Evolutionary conservation across 2,797 vertebrate genomes (phyloP).

Genomic region (Brachymystax lenok): DNA sequence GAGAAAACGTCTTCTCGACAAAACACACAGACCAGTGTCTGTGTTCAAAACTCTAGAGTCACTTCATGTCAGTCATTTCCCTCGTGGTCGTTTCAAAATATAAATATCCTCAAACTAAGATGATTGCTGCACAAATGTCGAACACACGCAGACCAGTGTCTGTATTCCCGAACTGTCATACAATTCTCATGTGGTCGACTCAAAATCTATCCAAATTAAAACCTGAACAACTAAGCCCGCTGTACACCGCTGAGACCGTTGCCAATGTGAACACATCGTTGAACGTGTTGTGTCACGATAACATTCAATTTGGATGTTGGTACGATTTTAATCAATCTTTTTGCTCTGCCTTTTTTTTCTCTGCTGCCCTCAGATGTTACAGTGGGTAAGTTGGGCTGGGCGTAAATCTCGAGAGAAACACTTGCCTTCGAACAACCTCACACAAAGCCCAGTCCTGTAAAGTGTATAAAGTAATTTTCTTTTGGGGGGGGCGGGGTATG

Average conservation of each 20-base stretch:
- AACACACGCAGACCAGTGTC: not conserved
- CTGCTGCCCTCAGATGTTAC: constrained; percentile 51
- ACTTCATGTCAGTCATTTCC: not conserved
- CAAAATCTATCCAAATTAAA: not conserved
- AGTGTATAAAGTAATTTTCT: too few species aligned
- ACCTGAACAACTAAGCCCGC: not conserved
- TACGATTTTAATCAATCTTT: not conserved
- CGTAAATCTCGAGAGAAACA: not conserved
- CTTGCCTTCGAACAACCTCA: not conserved
- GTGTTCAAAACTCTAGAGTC: not conserved
- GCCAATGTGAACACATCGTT: not conserved
- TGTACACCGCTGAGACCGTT: not conserved
- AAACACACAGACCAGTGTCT: constrained; percentile 4
- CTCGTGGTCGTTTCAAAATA: not conserved
- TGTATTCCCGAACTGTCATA: not conserved
- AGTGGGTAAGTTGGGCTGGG: not conserved
- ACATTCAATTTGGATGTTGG: too few species aligned
- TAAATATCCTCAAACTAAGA: not conserved
- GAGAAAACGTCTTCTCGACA: not conserved
- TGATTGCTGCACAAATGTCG: too few species aligned
- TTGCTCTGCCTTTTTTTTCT: constrained; percentile 32
- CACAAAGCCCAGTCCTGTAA: too few species aligned
- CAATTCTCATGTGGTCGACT: too few species aligned
- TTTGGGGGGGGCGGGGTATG: too few species aligned
- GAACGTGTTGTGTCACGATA: too few species aligned